Evolutionary conservation across 1,140 invertebrate species (phyloP), one percentile per base, ranked within the genome.

Genomic region (Semibalanus balanoides): DNA sequence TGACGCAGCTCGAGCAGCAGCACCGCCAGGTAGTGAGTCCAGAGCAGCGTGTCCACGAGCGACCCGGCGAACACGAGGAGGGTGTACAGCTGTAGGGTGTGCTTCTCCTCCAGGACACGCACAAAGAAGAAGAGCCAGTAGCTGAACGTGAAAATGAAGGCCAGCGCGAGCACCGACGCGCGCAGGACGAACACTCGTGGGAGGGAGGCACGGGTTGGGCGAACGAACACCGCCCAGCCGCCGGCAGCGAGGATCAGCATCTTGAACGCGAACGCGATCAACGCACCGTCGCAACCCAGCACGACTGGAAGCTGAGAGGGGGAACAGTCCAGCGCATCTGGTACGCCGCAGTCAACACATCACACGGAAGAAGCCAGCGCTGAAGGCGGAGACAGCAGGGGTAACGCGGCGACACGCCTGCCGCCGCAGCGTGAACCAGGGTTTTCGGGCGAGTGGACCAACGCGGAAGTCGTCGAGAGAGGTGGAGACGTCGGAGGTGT

Each of bases 81-180:
- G 74, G 90, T 90, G 74, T 80, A 76, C 75, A 82, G 81, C 35
- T 79, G 76, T 81, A 81, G 79, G 81, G 3, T 7, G 29, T 11
- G 11, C 7, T 9, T 17, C 70, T 72, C 28, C 82, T 86, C 82
- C 78, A 87, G 77, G 79, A 95, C 89, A 87, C 97, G 91, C 72
- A 96, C 94, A 80, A 94, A 90, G 82, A 98, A 99, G 84, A 99
- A 99, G 0, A 99, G 86, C 96, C 97, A 99, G 85, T 95, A 98
- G 27, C 95, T 91, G 86, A 97, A 96, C 76, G 92, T 94, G 82
- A 96, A 93, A 22, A 98, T 88, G 74, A 95, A 89, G n/a, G 97
- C 89, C 51, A 98, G 88, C 25, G 95, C 87, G 74, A 97, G 85
- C 30, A 97, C 90, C 79, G 94, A 88, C 0, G 94, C 91, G 81